Evolutionary conservation across 2,888 invertebrate genomes (phyloP).

Genomic region (Hipparchia sbordonii): DNA sequence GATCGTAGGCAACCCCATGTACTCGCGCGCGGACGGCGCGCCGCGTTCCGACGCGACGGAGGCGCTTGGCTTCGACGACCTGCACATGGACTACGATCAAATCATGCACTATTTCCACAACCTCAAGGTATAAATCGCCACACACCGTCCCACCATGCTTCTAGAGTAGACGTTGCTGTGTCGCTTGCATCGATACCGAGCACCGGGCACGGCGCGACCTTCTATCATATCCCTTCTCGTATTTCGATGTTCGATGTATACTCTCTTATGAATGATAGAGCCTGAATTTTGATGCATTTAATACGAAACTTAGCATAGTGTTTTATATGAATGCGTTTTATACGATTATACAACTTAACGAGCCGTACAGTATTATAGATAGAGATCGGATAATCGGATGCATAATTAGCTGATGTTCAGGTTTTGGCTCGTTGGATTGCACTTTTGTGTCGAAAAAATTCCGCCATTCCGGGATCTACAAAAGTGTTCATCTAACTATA

Average conservation of each 20-base stretch:
- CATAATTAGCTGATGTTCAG: too few species aligned
- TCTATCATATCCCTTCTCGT: slow-evolving; percentile 54
- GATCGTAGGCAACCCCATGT: slow-evolving; percentile 95
- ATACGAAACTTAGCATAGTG: slow-evolving; percentile 65
- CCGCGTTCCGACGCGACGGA: slow-evolving; percentile 73
- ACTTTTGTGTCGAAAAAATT: too few species aligned
- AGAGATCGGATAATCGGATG: too few species aligned
- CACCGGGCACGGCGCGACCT: slow-evolving; percentile 51
- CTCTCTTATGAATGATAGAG: slow-evolving; percentile 75
- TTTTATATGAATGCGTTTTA: slow-evolving; percentile 77
- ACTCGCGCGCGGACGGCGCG: slow-evolving; percentile 82
- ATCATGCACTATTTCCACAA: slow-evolving; percentile 99
- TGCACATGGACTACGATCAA: slow-evolving; percentile 98
- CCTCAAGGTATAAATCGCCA: slow-evolving; percentile 89
- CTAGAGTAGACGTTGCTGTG: slow-evolving; percentile 76
- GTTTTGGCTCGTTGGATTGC: too few species aligned
- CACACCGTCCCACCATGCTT: slow-evolving; percentile 72
- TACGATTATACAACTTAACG: slow-evolving; percentile 64
- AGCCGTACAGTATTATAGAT: slow-evolving; percentile 73
- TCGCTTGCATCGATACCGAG: slow-evolving; percentile 64
- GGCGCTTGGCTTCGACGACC: slow-evolving; percentile 89
- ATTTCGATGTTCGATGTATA: slow-evolving; percentile 62
- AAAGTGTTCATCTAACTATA: too few species aligned
- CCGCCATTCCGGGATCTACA: too few species aligned
- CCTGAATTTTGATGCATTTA: slow-evolving; percentile 80